These are phyloP conservation scores for Enteromius paludinosus DNA, from an alignment of 2,797 vertebrate genomes.

Conservation along the genomic window DNA sequence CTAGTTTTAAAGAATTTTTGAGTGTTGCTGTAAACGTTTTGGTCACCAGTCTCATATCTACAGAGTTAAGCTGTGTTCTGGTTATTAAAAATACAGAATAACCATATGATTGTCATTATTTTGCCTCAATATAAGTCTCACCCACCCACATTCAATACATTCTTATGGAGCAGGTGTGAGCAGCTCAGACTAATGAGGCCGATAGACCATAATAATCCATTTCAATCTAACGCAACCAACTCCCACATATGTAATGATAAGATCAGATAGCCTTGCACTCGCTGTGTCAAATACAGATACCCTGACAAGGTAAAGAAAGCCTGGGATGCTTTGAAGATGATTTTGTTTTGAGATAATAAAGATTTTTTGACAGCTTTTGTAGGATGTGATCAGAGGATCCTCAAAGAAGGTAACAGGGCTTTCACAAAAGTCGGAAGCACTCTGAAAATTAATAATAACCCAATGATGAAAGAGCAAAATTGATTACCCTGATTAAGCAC, in stretches of 20 bases:
- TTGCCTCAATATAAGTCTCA: slow-evolving; percentile 2
- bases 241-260: slow-evolving; percentile 48
- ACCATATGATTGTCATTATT: not conserved
- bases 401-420: slow-evolving; percentile 38
- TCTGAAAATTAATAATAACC: slow-evolving; percentile 32
- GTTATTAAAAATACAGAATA: slow-evolving; percentile 19
- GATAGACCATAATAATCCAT: slow-evolving; percentile 41
- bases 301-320: slow-evolving; percentile 27
- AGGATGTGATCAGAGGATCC: slow-evolving; percentile 43
- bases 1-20: not conserved
- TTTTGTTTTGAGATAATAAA: slow-evolving; percentile 34
- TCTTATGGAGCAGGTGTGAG: slow-evolving; percentile 48
- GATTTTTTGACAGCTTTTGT: slow-evolving; percentile 21
- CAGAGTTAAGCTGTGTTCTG: not conserved
- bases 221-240: slow-evolving; percentile 10
- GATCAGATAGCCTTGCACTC: slow-evolving; percentile 48
- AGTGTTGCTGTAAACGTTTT: not conserved
- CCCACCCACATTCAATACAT: slow-evolving; percentile 10
- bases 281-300: slow-evolving; percentile 34
- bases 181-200: slow-evolving; percentile 23
- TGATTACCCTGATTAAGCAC: slow-evolving; percentile 33
- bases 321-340: slow-evolving; percentile 24
- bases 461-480: slow-evolving; percentile 39
- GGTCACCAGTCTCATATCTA: not conserved
- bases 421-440: slow-evolving; percentile 26